Evolutionary conservation across 2,113 vertebrate species (phyloP).

Genomic region (Daboia siamensis): DNA sequence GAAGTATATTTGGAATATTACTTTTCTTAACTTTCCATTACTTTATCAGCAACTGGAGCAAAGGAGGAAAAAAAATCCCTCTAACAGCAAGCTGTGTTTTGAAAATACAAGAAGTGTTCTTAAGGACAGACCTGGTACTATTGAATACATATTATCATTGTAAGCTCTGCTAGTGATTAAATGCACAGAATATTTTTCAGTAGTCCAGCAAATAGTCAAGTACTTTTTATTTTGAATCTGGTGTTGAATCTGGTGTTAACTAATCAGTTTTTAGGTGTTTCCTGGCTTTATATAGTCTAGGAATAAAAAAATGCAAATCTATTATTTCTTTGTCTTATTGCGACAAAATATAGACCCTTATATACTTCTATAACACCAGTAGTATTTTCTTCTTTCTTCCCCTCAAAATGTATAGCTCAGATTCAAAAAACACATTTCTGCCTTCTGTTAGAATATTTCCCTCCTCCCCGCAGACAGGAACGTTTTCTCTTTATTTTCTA

Average conservation of each 20-base stretch:
- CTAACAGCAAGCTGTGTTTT: background rate
- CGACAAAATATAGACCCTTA: conserved; percentile 52
- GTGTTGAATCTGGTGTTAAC: conserved; percentile 59
- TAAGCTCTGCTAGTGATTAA: conserved; percentile 42
- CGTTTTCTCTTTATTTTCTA: conserved; percentile 22
- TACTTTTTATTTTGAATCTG: conserved; percentile 58
- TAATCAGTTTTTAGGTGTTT: conserved; percentile 54
- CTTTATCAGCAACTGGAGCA: background rate
- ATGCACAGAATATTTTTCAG: conserved; percentile 43
- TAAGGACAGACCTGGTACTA: background rate
- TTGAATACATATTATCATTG: conserved; percentile 1
- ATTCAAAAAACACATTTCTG: conserved; percentile 52
- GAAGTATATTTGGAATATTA: background rate
- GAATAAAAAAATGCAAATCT: conserved; percentile 55
- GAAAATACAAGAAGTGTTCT: background rate
- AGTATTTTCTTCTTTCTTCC: conserved; percentile 46
- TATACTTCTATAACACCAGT: conserved; percentile 59
- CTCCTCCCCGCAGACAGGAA: conserved; percentile 36
- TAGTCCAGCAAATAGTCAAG: conserved; percentile 60
- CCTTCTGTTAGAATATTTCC: conserved; percentile 37
- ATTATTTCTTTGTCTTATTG: conserved; percentile 54
- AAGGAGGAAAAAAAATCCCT: background rate
- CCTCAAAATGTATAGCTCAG: conserved; percentile 46
- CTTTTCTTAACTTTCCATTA: background rate
- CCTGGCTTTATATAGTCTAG: conserved; percentile 38